phyloP scores from a whole-genome alignment of 2,113 vertebrate genomes.

The Ceyx cyanopectus region DNA sequence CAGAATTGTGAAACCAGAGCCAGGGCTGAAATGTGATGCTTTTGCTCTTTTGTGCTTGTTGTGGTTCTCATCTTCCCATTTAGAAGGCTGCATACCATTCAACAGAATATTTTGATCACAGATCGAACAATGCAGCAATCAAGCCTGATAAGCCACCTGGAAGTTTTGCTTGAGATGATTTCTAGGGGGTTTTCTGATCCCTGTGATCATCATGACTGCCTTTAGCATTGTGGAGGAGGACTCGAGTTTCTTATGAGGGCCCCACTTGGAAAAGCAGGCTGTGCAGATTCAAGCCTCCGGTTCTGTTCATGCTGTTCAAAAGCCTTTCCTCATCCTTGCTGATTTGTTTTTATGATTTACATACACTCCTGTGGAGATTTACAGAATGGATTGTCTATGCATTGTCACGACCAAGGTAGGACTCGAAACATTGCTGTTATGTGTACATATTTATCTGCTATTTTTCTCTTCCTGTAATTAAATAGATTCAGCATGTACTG shows the following conservation, averaged over 20 bases:
- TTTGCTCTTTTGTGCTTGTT: slow-evolving; percentile 74
- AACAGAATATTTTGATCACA: slow-evolving; percentile 73
- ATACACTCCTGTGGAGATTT: slow-evolving; percentile 80
- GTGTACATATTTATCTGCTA: slow-evolving; percentile 70
- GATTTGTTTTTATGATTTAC: slow-evolving; percentile 84
- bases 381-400: slow-evolving; percentile 96
- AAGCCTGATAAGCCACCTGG: slow-evolving; percentile 74
- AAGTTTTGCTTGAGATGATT: slow-evolving; percentile 82
- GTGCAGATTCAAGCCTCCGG: slow-evolving; percentile 79
- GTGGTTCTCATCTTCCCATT: slow-evolving; percentile 69
- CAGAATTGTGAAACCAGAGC: slow-evolving; percentile 80
- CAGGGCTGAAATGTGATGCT: slow-evolving; percentile 81
- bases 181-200: slow-evolving; percentile 80
- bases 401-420: slow-evolving; percentile 99
- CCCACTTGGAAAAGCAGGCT: slow-evolving; percentile 78
- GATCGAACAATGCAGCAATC: slow-evolving; percentile 76
- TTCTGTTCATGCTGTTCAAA: slow-evolving; percentile 73
- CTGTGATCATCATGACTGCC: slow-evolving; percentile 82
- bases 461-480: slow-evolving; percentile 73
- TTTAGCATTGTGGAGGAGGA: slow-evolving; percentile 85
- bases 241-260: slow-evolving; percentile 79
- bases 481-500: slow-evolving; percentile 65
- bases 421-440: slow-evolving; percentile 72
- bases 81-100: slow-evolving; percentile 66
- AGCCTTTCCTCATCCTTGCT: slow-evolving; percentile 78